These are phyloP conservation scores for Pterostichus madidus DNA, from an alignment of 2,888 invertebrate genomes.

Conservation along the genomic window DNA sequence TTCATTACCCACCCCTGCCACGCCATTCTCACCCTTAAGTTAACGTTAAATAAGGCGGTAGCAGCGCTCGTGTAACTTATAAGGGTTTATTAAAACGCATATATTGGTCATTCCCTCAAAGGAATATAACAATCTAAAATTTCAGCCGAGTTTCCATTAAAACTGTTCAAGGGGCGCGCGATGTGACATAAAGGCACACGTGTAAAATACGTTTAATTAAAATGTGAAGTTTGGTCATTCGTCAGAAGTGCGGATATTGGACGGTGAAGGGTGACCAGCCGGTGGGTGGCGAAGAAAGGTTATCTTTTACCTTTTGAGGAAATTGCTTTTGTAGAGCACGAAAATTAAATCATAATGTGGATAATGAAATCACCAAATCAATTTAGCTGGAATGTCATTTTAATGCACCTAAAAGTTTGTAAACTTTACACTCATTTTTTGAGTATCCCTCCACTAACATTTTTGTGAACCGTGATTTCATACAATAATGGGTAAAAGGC, in stretches of 20 bases:
- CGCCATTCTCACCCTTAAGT: conserved; percentile 31
- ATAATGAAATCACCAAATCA: neutral
- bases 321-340: conserved; percentile 26
- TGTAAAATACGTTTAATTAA: conserved; percentile 66
- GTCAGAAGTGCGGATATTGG: conserved; percentile 37
- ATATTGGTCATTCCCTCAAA: conserved; percentile 70
- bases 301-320: neutral
- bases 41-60: neutral
- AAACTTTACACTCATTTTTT: too few relatives aligned
- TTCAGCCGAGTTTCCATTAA: conserved; percentile 65
- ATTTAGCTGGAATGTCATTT: too few relatives aligned
- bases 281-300: neutral
- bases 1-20: conserved; percentile 54
- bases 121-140: conserved; percentile 72
- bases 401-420: too few relatives aligned
- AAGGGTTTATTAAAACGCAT: conserved; percentile 71
- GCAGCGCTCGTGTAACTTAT: conserved; percentile 69
- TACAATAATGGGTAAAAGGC: too few relatives aligned
- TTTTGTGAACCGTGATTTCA: too few relatives aligned
- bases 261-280: neutral
- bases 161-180: conserved; percentile 57
- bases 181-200: conserved; percentile 59
- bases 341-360: conserved; percentile 14
- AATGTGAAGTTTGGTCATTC: conserved; percentile 65
- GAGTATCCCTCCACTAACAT: too few relatives aligned